Evolutionary conservation across 1,140 invertebrate species (phyloP).

Genomic region (Lepidotrigona ventralis): DNA sequence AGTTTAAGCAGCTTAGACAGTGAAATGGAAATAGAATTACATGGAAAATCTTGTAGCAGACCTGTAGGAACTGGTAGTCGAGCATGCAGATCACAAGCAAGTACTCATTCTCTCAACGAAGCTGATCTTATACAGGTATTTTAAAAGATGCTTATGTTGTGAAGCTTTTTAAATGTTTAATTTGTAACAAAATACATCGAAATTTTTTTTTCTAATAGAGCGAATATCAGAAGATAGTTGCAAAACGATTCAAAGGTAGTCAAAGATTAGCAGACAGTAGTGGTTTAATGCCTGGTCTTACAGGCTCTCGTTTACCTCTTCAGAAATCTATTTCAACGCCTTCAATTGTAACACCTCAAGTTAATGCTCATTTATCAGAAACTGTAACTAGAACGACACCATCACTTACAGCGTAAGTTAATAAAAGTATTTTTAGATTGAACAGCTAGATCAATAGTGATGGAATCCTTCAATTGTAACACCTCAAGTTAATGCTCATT

Average conservation of each 20-base stretch:
- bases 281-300: constrained; percentile 82
- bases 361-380: constrained; percentile 75
- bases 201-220: constrained; percentile 73
- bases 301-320: constrained; percentile 85
- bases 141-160: constrained; percentile 10
- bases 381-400: constrained; percentile 69
- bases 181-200: constrained; percentile 11
- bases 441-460: constrained; percentile 37
- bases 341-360: constrained; percentile 88
- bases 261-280: constrained; percentile 83
- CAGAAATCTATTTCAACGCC: constrained; percentile 96
- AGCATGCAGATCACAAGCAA: constrained; percentile 83
- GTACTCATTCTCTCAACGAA: constrained; percentile 92
- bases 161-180: background rate
- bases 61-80: constrained; percentile 72
- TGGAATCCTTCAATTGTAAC: constrained; percentile 89
- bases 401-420: constrained; percentile 73
- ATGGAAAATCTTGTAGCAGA: constrained; percentile 71
- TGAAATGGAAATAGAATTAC: constrained; percentile 80
- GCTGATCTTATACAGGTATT: constrained; percentile 88
- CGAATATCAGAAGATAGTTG: constrained; percentile 83
- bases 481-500: constrained; percentile 80
- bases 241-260: constrained; percentile 80
- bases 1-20: constrained; percentile 82
- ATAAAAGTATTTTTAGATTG: constrained; percentile 41